Base-by-base conservation (phyloP, 1,140 invertebrate species). In the Halotydeus destructor region DNA sequence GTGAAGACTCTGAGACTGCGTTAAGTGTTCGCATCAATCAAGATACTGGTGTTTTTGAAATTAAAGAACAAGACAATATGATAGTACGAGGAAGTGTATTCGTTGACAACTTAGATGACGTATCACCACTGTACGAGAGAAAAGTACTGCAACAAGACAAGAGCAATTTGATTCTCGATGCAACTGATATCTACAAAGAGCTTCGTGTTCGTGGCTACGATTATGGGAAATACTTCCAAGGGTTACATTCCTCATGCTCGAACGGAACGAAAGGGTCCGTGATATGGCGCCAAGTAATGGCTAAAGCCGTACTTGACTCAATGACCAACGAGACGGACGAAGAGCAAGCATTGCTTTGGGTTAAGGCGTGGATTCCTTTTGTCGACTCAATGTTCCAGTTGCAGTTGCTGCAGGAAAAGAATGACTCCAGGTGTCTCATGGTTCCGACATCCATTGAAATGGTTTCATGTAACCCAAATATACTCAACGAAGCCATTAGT, bases 171-270 rank as follows among this genome's bases (percentile, higher is more conserved):
- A 64, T 69, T 21, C 62, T 96, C 14, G 67, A 61, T 5, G 63
- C 64, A 11, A 63, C 66, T 19, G 89, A 97, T 54, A 66, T 93
- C 12, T 98, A 98, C 65, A 93, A 93, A 57, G 86, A 93, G 58
- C 63, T 97, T 9, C 63, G 82, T 45, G 65, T 96, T 0, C 66
- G 88, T 46, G 91, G 89, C 5, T 97, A 97, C 57, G 83, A 96
- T 56, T 98, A 97, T 58, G 64, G 64, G 8, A 80, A 79, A 37
- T 64, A 76, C 9, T 98, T 96, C 68, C 71, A 76, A 49, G 85
- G 79, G 23, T 74, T 88, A 45, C 56, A 65, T 2, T 54, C 64
- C 12, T 64, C 74, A 1, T 75, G 83, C 52, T 71, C 74, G 45
- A 62, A 69, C 50, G 76, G 72, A 61, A 22, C 24, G 19, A 11